Evolutionary conservation across 2,797 vertebrate genomes (phyloP), one percentile per base, ranked within the genome.

Genomic region (Masticophis lateralis): DNA sequence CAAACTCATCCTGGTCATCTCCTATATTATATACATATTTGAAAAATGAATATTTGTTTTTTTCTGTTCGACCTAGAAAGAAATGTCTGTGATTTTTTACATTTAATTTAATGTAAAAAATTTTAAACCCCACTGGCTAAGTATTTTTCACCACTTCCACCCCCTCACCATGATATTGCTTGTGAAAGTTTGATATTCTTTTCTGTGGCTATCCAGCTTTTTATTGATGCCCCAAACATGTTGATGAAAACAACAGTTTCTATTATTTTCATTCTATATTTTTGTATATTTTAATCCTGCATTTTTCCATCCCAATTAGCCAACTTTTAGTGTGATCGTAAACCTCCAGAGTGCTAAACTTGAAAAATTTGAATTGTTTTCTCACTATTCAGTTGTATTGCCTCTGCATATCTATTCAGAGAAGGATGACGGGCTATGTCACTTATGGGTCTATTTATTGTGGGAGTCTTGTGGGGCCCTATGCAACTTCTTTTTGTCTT

Each of bases 351-450:
- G n/a, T 63, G 16, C 89, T 0, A 6, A 94, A 57, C n/a, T 86
- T 0, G 0, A 91, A 55, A 87, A 3, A 0, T 88, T 1, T 1
- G n/a, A 28, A 0, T 11, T 1, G 0, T 10, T 61, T 94, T 89
- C 20, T 56, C 37, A 89, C 32, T 66, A 69, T 59, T 74, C 0
- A 0, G 2, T 93, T n/a, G 13, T 2, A 60, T 86, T 92, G 53
- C 88, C 47, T n/a, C 87, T 53, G 90, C 1, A 0, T 0, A 0
- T 59, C 61, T 0, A 0, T 14, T 57, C 0, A 69, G 28, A 59
- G 47, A 91, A 89, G 43, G 13, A 91, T 37, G 6, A 37, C 22
- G 51, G 13, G 47, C 27, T 88, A 6, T 13, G 25, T 9, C 32
- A 2, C 59, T 79, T 59, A 79, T 27, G 0, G 57, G 12, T 56